Conservation (phyloP, 2,888 invertebrate species). For the Lasioglossum calceatum region DNA sequence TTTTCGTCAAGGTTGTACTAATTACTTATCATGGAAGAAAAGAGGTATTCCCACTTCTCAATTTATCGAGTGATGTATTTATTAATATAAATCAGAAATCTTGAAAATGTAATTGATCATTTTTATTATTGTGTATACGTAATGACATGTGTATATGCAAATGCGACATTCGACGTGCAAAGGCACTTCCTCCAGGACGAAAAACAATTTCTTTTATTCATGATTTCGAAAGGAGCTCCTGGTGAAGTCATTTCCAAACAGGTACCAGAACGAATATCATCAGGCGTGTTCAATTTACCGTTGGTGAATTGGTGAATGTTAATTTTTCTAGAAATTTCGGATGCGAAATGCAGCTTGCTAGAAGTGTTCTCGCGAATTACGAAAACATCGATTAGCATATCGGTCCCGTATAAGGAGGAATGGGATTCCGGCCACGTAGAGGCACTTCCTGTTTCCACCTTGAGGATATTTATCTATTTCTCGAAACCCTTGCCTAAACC, state of each 20-base stretch:
- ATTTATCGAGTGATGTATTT: neutral
- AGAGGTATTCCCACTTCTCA: no score
- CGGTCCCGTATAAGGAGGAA: conserved; percentile 35
- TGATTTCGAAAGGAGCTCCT: neutral
- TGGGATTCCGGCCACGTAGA: conserved; percentile 76
- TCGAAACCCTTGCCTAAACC: conserved; percentile 79
- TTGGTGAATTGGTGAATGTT: neutral
- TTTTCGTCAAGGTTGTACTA: neutral
- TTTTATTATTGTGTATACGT: neutral
- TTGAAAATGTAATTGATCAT: no score
- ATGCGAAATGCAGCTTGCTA: neutral
- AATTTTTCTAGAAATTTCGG: neutral
- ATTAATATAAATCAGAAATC: neutral
- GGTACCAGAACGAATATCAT: no score
- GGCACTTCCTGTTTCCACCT: conserved; percentile 78
- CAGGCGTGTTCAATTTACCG: neutral
- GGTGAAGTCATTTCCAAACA: neutral
- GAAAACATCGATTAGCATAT: conserved; percentile 53
- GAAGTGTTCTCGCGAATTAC: conserved; percentile 45
- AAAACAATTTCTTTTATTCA: conserved; percentile 10
- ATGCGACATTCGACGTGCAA: no score
- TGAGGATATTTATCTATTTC: conserved; percentile 79
- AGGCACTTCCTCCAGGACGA: neutral
- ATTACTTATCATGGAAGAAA: neutral
- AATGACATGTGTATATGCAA: neutral